phyloP scores from a whole-genome alignment of 2,113 vertebrate species.

The Scopus umbretta region DNA sequence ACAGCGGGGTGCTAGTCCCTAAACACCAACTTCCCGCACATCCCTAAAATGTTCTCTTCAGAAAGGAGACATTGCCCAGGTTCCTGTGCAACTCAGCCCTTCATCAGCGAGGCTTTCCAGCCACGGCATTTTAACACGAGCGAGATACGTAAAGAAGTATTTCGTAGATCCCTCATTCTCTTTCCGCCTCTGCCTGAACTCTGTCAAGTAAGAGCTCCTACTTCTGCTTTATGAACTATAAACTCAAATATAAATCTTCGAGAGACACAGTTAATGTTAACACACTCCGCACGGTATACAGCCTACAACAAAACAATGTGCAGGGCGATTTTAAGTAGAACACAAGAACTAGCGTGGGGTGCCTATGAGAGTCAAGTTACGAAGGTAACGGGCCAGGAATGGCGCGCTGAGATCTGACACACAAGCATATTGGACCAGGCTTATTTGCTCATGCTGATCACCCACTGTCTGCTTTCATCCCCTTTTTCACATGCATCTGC shows the following conservation, averaged over 20 bases:
- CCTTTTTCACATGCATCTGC: background rate
- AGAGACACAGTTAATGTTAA: background rate
- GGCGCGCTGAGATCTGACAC: no score
- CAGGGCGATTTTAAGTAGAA: no score
- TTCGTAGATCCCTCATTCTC: background rate
- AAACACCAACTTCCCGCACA: background rate
- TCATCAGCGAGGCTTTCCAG: background rate
- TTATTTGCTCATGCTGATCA: fast-evolving
- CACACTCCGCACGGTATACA: fast-evolving
- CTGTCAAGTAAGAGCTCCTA: background rate
- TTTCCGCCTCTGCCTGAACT: background rate
- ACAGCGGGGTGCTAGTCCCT: background rate
- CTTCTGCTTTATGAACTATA: background rate
- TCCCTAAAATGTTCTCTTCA: background rate
- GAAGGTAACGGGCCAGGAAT: background rate
- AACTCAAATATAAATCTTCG: background rate
- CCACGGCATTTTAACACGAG: fast-evolving
- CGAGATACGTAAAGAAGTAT: background rate
- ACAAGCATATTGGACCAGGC: background rate
- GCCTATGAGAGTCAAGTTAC: background rate
- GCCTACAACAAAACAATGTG: background rate
- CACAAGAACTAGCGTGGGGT: background rate
- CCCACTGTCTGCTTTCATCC: background rate
- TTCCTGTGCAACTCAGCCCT: background rate
- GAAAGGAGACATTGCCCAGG: background rate